Evolutionary conservation across 2,113 vertebrate species (phyloP).

Genomic region (Riparia riparia): DNA sequence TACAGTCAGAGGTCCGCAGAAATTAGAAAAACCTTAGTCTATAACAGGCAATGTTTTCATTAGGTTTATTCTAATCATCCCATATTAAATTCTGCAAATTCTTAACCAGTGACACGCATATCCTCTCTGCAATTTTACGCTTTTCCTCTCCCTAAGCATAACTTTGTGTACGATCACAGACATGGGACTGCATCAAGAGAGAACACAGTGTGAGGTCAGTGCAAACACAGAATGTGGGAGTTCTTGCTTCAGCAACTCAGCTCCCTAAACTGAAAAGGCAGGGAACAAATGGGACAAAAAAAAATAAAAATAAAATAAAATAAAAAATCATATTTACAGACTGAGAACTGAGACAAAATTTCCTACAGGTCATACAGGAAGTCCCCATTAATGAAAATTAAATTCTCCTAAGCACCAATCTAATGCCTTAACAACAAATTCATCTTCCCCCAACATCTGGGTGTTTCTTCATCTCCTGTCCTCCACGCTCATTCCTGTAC

Average conservation of each 20-base stretch:
- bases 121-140: neutral
- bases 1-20: neutral
- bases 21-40: neutral
- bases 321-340: neutral
- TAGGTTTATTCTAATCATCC: neutral
- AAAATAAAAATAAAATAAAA: no score
- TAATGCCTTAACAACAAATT: neutral
- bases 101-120: neutral
- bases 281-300: neutral
- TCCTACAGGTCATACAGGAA: neutral
- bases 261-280: neutral
- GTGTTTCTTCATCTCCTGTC: neutral
- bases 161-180: neutral
- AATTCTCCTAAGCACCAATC: neutral
- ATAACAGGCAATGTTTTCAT: constrained; percentile 27
- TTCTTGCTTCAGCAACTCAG: neutral
- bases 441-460: neutral
- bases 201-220: neutral
- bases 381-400: neutral
- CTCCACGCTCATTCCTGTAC: neutral
- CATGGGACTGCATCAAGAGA: neutral
- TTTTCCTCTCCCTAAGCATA: neutral
- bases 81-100: neutral
- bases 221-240: neutral
- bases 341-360: neutral